Evolutionary conservation across 1,140 invertebrate species (phyloP).

Genomic region (Mya arenaria): DNA sequence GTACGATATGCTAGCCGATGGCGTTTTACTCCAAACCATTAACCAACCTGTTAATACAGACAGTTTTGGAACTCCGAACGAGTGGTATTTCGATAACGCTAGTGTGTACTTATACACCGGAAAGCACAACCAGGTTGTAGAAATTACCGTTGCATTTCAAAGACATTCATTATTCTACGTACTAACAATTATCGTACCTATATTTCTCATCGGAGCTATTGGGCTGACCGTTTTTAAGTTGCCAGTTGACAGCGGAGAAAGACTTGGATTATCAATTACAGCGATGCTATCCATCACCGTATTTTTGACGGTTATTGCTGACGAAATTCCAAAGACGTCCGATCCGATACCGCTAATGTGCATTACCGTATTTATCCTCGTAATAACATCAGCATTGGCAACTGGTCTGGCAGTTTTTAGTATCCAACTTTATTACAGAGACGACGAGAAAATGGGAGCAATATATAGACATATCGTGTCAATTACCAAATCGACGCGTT

Average conservation of each 20-base stretch:
- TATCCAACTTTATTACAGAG: background rate
- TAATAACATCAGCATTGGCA: background rate
- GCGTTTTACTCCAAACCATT: background rate
- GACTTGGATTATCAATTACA: constrained; percentile 15
- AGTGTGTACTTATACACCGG: too few species aligned
- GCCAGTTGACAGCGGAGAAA: background rate
- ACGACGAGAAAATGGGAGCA: too few species aligned
- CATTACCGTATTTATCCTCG: background rate
- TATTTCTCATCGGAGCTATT: background rate
- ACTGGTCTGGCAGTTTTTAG: background rate
- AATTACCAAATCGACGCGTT: too few species aligned
- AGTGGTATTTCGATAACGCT: background rate
- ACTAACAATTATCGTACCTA: constrained; percentile 1
- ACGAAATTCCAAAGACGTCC: background rate
- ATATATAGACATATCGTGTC: too few species aligned
- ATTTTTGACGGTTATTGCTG: constrained; percentile 16
- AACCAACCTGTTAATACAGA: background rate
- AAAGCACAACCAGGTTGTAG: background rate
- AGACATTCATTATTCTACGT: constrained; percentile 3
- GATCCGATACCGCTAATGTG: background rate
- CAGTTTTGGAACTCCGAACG: background rate
- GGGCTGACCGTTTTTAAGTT: background rate
- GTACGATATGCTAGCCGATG: background rate
- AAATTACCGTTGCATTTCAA: background rate
- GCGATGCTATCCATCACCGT: background rate